Evolutionary conservation across 2,888 invertebrate genomes (phyloP).

Genomic region (Merodon equestris): DNA sequence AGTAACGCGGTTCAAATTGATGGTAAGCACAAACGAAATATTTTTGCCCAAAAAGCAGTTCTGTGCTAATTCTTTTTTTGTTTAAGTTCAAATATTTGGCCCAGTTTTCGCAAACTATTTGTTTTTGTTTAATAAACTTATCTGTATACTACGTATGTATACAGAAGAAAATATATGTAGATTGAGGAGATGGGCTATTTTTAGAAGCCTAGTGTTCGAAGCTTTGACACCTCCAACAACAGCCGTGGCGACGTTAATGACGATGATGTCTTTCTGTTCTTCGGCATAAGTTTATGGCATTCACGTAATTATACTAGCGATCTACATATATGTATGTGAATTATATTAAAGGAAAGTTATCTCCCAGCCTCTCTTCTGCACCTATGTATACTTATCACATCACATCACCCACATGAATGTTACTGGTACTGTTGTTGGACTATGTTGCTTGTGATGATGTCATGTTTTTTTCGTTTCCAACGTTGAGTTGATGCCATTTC

Average conservation of each 20-base stretch:
- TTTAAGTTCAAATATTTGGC: no score
- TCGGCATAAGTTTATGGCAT: conserved; percentile 46
- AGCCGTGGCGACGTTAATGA: conserved; percentile 23
- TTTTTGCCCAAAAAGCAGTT: no score
- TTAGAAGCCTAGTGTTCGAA: conserved; percentile 40
- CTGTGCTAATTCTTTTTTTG: no score
- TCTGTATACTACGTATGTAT: no score
- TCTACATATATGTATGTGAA: conserved; percentile 41
- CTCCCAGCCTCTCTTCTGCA: conserved; percentile 23
- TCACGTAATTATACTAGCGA: conserved; percentile 35
- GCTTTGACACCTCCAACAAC: conserved; percentile 55
- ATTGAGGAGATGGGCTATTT: conserved; percentile 46
- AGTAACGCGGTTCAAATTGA: conserved; percentile 7
- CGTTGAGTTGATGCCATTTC: conserved; percentile 58
- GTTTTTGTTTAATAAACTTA: conserved; percentile 9
- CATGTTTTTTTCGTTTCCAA: conserved; percentile 57
- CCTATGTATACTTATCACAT: conserved; percentile 32
- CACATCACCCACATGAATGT: conserved; percentile 66
- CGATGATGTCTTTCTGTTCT: conserved; percentile 24
- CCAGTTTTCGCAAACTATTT: no score
- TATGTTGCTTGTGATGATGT: conserved; percentile 59
- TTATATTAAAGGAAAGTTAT: conserved; percentile 50
- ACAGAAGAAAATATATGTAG: conserved; percentile 35
- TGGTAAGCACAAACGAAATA: neutral
- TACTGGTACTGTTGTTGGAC: conserved; percentile 41